These are phyloP conservation scores for Lineus longissimus DNA, from an alignment of 1,140 invertebrate species.

Conservation along the genomic window DNA sequence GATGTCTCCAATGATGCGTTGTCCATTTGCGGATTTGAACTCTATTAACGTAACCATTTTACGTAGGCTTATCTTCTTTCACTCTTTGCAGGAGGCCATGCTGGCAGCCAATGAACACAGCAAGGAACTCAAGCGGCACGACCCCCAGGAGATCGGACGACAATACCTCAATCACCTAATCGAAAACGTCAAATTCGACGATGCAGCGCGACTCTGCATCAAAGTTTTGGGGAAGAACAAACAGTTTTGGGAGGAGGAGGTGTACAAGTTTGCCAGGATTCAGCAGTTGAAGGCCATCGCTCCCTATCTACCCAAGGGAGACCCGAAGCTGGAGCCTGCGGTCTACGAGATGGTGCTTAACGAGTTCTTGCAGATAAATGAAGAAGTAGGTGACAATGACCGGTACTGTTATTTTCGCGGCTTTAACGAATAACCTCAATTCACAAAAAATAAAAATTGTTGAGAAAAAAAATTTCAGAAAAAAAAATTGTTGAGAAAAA, in stretches of 20 bases:
- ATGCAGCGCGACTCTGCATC: conserved; percentile 81
- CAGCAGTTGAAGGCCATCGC: conserved; percentile 78
- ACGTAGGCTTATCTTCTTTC: too few relatives aligned
- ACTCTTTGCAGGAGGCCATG: conserved; percentile 77
- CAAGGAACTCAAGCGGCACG: conserved; percentile 62
- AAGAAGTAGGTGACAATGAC: conserved; percentile 56
- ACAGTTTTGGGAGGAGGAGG: conserved; percentile 87
- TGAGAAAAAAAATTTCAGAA: too few relatives aligned
- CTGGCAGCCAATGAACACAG: conserved; percentile 63
- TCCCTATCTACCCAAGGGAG: conserved; percentile 71
- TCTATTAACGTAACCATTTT: conserved; percentile 84
- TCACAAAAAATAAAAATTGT: too few relatives aligned
- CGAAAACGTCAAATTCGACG: conserved; percentile 67
- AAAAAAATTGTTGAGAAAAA: too few relatives aligned
- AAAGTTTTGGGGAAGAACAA: conserved; percentile 72
- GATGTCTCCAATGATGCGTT: conserved; percentile 81
- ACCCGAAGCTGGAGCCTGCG: conserved; percentile 68
- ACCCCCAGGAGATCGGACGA: conserved; percentile 70
- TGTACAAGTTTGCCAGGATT: conserved; percentile 83
- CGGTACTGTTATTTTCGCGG: neutral
- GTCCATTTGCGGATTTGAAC: conserved; percentile 72
- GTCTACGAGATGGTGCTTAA: conserved; percentile 95
- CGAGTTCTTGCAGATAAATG: conserved; percentile 85
- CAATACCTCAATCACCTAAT: conserved; percentile 83
- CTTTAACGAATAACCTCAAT: conserved; percentile 4